These are phyloP conservation scores for Exaiptasia diaphana DNA, from an alignment of 64 coral and sea anemone species.

Conservation along the genomic window DNA sequence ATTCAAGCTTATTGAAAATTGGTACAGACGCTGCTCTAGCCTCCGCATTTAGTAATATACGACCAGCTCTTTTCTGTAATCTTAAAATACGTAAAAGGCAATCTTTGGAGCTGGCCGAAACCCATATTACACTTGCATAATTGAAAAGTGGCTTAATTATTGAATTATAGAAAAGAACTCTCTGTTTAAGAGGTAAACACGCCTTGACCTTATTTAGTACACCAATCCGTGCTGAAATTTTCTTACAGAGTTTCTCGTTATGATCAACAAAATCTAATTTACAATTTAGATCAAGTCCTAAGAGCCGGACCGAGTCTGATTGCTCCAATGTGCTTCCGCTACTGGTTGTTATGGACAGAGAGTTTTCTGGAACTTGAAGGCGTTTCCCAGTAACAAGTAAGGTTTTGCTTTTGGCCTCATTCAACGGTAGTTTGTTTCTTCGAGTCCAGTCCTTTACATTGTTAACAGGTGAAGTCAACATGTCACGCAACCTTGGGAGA, in stretches of 20 bases:
- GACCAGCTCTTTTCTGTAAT: slow-evolving; percentile 29
- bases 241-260: slow-evolving; percentile 18
- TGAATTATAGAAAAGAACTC: slow-evolving; percentile 31
- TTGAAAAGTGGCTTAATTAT: slow-evolving; percentile 16
- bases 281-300: background rate
- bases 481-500: no score
- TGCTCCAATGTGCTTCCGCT: no score
- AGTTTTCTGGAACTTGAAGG: background rate
- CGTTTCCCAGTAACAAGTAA: background rate
- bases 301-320: background rate
- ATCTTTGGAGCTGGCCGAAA: slow-evolving; percentile 11
- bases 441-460: slow-evolving; percentile 5
- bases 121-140: slow-evolving; percentile 15
- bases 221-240: slow-evolving; percentile 32
- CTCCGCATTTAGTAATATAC: background rate
- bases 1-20: slow-evolving; percentile 14
- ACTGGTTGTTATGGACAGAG: background rate
- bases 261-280: slow-evolving; percentile 19
- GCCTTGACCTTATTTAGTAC: slow-evolving; percentile 26
- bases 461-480: no score
- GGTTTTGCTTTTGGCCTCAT: background rate
- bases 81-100: slow-evolving; percentile 22
- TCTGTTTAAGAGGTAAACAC: slow-evolving; percentile 14
- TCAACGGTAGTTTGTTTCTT: slow-evolving; percentile 7
- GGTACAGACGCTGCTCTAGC: background rate